These are phyloP conservation scores for Ypsolopha scabrella DNA, from an alignment of 2,888 invertebrate species.

Conservation along the genomic window DNA sequence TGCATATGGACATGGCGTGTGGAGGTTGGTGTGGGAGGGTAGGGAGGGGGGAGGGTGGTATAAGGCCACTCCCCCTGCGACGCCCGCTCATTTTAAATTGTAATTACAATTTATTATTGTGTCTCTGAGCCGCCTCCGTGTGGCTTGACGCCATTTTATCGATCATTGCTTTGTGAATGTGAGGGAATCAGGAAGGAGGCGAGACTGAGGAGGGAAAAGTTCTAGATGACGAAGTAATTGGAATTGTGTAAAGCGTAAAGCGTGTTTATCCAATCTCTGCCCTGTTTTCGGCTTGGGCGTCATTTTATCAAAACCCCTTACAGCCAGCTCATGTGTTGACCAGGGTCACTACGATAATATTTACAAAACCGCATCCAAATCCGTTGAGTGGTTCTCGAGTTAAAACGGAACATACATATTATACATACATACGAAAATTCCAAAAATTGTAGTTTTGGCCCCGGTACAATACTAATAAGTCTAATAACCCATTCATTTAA, in stretches of 20 bases:
- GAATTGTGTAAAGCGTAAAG: neutral
- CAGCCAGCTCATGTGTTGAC: too few species aligned
- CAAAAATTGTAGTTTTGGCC: too few species aligned
- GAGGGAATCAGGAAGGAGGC: neutral
- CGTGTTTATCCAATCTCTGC: neutral
- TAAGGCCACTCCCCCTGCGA: slow-evolving; percentile 56
- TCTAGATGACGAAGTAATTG: neutral
- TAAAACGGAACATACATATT: too few species aligned
- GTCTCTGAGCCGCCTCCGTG: slow-evolving; percentile 66
- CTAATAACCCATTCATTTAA: too few species aligned
- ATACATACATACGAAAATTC: too few species aligned
- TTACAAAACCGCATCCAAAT: too few species aligned
- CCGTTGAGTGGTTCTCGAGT: too few species aligned
- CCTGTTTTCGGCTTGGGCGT: neutral
- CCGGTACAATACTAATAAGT: too few species aligned
- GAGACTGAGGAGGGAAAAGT: neutral
- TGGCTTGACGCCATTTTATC: slow-evolving; percentile 61
- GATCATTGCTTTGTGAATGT: slow-evolving; percentile 19
- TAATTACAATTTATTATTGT: slow-evolving; percentile 70
- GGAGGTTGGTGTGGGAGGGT: slow-evolving; percentile 13
- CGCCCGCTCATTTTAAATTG: slow-evolving; percentile 71
- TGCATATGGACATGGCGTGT: slow-evolving; percentile 47
- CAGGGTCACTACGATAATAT: too few species aligned
- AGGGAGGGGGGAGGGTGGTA: slow-evolving; percentile 14
- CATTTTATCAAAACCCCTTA: too few species aligned